Base-by-base conservation (phyloP, 2,113 vertebrate genomes). In the Acanthochromis polyacanthus region DNA sequence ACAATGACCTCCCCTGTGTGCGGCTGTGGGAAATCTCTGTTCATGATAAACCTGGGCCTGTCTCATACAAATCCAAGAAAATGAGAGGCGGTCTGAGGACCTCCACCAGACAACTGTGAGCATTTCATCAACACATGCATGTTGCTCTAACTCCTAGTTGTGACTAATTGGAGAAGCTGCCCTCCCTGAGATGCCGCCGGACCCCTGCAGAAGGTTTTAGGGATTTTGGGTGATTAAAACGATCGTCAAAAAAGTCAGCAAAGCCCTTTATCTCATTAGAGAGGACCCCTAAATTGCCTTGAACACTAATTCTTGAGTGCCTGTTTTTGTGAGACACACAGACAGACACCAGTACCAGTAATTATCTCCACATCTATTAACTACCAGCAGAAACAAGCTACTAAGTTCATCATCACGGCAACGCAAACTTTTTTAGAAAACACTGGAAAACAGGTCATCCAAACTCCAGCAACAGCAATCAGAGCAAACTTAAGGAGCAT, bases 241-340 rank as follows among this genome's bases (percentile, higher is more conserved):
- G 30, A 71, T 80, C 15, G 12, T 22, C 23, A 17, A 68, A 78
- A 83, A 84, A 84, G 60, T 67, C 81, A 61, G 55, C 68, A 80
- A 89, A 89, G 82, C 88, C 46, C 57, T 83, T 89, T 77, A 93
- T 88, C 78, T 88, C 59, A 87, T 90, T 85, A 92, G 72, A 85
- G 61, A 30, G 30, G 72, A 84, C 85, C 75, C 61, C 75, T 28
- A 46, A 69, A 74, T 25, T 71, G 50, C 38, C 67, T 58, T 8
- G 7, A 59, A 23, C 5, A 3, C 16, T 72, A 80, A 82, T 55
- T 38, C 36, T 38, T n/a, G 30, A 5, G 4, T 45, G 38, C 32
- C n/a, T 52, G 30, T 70, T 53, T 48, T 56, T 63, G 43, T 57
- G 40, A 60, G 51, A 20, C n/a, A 55, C 10, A 48, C 15, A 77